phyloP scores from a whole-genome alignment of 2,797 vertebrate species.

The Spatula clypeata region DNA sequence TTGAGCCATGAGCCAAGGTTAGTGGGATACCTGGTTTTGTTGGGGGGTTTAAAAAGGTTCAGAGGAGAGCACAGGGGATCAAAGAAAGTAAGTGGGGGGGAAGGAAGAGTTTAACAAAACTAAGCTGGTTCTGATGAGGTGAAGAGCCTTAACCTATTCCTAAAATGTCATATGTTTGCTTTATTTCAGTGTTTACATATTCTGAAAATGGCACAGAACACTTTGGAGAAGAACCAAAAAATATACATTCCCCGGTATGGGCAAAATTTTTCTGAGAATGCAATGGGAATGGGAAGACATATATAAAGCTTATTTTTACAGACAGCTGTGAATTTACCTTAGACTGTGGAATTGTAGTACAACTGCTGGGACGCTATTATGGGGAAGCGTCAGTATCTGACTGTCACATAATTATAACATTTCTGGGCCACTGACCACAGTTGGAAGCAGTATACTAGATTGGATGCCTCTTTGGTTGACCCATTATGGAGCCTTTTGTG shows the following conservation, averaged over 20 bases:
- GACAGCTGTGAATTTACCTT: background rate
- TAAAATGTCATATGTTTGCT: slow-evolving; percentile 34
- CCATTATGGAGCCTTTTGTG: background rate
- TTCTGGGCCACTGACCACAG: background rate
- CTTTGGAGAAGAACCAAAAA: slow-evolving; percentile 87
- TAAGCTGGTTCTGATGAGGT: background rate
- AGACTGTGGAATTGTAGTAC: background rate
- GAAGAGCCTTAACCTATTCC: background rate
- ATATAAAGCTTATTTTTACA: background rate
- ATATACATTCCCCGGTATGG: slow-evolving; percentile 84
- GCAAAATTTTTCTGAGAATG: background rate
- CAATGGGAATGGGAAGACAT: background rate
- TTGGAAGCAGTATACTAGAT: background rate
- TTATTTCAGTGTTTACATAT: slow-evolving; percentile 91
- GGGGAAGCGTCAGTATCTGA: background rate
- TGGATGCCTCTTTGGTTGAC: background rate
- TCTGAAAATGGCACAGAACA: slow-evolving; percentile 92
- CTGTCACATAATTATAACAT: background rate
- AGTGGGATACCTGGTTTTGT: rapidly evolving
- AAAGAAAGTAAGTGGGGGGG: background rate
- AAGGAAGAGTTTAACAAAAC: background rate
- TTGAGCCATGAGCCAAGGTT: background rate
- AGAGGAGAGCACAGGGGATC: background rate
- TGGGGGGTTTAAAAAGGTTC: background rate
- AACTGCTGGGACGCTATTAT: background rate